phyloP scores from a whole-genome alignment of 2,888 invertebrate species.

The Habroteleia sp. region DNA sequence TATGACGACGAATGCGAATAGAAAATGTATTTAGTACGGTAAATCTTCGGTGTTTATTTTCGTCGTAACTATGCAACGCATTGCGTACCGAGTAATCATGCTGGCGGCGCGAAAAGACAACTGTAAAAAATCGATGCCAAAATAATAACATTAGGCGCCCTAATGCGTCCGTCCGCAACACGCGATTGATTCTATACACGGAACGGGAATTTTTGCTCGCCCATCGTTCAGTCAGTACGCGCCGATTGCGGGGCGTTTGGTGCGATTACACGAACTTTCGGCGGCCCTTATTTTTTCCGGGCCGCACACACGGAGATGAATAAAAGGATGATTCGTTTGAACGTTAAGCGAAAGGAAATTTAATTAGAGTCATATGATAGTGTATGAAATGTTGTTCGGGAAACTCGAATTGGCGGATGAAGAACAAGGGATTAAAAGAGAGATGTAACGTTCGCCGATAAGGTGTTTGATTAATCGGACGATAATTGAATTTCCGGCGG shows the following conservation, averaged over 20 bases:
- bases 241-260: slow-evolving; percentile 11
- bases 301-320: slow-evolving; percentile 13
- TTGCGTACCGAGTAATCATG: background rate
- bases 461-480: slow-evolving; percentile 7
- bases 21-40: no score
- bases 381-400: slow-evolving; percentile 10
- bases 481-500: background rate
- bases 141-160: slow-evolving; percentile 35
- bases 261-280: slow-evolving; percentile 19
- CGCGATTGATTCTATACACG: slow-evolving; percentile 49
- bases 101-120: slow-evolving; percentile 36
- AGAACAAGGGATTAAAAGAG: background rate
- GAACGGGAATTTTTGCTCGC: slow-evolving; percentile 25
- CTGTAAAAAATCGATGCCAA: slow-evolving; percentile 51
- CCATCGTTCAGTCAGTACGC: slow-evolving; percentile 10
- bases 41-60: slow-evolving; percentile 56
- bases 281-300: slow-evolving; percentile 6
- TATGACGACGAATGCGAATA: no score
- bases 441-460: slow-evolving; percentile 1
- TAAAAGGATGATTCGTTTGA: slow-evolving; percentile 22
- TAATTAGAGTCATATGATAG: slow-evolving; percentile 15
- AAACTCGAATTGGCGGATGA: slow-evolving; percentile 5
- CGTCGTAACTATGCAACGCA: slow-evolving; percentile 52
- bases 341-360: slow-evolving; percentile 21
- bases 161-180: slow-evolving; percentile 29